Conservation (phyloP, 2,113 vertebrate genomes). For the Zapus hudsonius region DNA sequence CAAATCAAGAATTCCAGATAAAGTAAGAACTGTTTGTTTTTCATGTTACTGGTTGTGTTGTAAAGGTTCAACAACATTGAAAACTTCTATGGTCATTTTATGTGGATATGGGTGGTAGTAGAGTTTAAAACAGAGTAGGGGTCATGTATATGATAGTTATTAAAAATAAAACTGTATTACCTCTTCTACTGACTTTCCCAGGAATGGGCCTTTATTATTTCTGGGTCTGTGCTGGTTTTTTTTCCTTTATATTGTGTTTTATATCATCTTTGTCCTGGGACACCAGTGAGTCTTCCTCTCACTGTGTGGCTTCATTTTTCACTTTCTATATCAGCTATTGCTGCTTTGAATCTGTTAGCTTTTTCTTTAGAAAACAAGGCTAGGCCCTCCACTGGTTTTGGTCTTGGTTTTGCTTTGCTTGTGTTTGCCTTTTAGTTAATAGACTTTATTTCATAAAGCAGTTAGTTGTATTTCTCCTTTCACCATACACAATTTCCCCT, state of each 20-base stretch:
- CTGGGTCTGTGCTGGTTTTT: not conserved
- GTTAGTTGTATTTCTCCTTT: not conserved
- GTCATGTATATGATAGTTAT: not conserved
- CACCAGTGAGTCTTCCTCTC: not conserved
- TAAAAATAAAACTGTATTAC: conserved; percentile 18
- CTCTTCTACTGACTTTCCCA: not conserved
- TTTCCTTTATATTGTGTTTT: not conserved
- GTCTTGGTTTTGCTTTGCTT: not conserved
- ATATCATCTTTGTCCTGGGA: not conserved
- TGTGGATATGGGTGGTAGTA: not conserved
- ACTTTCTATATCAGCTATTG: not conserved
- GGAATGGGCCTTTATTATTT: not conserved
- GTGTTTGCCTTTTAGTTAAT: not conserved
- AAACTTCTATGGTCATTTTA: not conserved
- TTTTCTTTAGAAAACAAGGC: not conserved
- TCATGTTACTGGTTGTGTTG: not conserved
- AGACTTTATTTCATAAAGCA: not conserved
- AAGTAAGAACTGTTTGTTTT: conserved; percentile 80
- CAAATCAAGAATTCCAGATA: conserved; percentile 85
- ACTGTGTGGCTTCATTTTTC: not conserved
- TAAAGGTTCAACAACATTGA: conserved; percentile 13
- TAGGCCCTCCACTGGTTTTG: not conserved
- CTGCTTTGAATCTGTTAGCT: not conserved
- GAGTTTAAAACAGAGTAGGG: not conserved
- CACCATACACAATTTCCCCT: not conserved